A percentile compares a stretch with the other conserved stretches of the same genome.
Conservation (phyloP, 2,888 invertebrate species). For the Drosophila nr. perissopoda region DNA sequence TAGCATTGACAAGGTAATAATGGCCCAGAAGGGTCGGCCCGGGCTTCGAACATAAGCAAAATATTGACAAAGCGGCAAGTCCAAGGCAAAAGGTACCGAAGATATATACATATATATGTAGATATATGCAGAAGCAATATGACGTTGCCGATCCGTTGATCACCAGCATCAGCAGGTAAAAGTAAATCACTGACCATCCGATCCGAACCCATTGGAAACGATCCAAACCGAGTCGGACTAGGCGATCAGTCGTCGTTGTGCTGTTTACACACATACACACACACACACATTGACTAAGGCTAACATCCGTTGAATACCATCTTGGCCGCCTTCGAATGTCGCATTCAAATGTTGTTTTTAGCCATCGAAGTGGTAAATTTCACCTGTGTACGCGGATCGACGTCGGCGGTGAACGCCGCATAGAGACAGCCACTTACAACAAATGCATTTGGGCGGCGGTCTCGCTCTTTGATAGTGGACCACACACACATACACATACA, state of each 20-base stretch:
- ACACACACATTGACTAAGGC: slow-evolving; percentile 32
- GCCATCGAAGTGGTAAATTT: slow-evolving; percentile 78
- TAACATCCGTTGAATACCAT: slow-evolving; percentile 63
- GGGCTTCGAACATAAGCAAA: slow-evolving; percentile 64
- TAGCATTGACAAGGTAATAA: slow-evolving; percentile 43
- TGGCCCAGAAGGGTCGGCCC: slow-evolving; percentile 10
- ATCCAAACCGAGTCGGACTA: slow-evolving; percentile 9
- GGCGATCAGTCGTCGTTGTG: slow-evolving; percentile 35
- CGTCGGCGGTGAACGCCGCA: slow-evolving; percentile 32
- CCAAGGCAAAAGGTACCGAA: slow-evolving; percentile 71
- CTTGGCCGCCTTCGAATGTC: slow-evolving; percentile 69
- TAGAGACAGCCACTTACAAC: slow-evolving; percentile 78
- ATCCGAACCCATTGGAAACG: slow-evolving; percentile 11
- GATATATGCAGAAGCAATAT: slow-evolving; percentile 60
- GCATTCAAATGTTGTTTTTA: slow-evolving; percentile 80
- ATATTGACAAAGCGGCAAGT: slow-evolving; percentile 80
- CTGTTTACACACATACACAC: slow-evolving; percentile 71
- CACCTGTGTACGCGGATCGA: slow-evolving; percentile 72
- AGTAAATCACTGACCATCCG: slow-evolving; percentile 39
- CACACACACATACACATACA: slow-evolving; percentile 59
- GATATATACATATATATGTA: slow-evolving; percentile 33
- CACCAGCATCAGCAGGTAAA: slow-evolving; percentile 46
- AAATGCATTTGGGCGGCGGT: slow-evolving; percentile 75
- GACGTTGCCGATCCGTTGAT: slow-evolving; percentile 74
- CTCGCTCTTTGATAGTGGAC: slow-evolving; percentile 74